Evolutionary conservation across 2,797 vertebrate genomes (phyloP).

Genomic region (Melanotaenia pygmaea): DNA sequence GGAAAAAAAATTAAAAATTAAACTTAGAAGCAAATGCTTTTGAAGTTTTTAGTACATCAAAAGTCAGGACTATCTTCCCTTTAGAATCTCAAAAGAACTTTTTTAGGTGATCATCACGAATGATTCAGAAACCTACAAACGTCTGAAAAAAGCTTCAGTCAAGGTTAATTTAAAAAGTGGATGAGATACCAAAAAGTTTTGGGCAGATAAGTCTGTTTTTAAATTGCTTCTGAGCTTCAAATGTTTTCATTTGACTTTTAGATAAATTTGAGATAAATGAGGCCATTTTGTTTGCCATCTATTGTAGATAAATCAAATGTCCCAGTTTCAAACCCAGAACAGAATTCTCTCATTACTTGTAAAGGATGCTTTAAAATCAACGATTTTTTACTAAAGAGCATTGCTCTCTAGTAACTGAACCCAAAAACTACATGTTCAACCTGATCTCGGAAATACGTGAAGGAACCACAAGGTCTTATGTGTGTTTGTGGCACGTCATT

Average conservation of each 20-base stretch:
- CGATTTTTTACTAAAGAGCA: not conserved
- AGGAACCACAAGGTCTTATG: no score
- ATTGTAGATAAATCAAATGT: not conserved
- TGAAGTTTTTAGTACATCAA: not conserved
- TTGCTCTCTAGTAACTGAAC: conserved; percentile 1
- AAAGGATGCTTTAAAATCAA: not conserved
- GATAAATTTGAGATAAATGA: not conserved
- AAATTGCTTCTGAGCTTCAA: conserved; percentile 6
- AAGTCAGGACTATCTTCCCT: not conserved
- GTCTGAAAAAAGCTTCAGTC: conserved; percentile 10
- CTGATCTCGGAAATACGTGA: no score
- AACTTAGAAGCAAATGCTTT: not conserved
- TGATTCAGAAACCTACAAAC: conserved; percentile 18
- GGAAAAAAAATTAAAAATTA: not conserved
- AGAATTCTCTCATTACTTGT: no score
- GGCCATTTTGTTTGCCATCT: not conserved
- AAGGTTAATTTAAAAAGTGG: conserved; percentile 34
- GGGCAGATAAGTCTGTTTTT: conserved; percentile 7
- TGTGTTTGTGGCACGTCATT: no score
- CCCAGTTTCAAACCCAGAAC: conserved; percentile 2
- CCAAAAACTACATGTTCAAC: not conserved
- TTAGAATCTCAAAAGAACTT: conserved; percentile 25
- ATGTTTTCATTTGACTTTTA: conserved; percentile 17
- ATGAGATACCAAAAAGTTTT: conserved; percentile 12
- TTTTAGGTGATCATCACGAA: conserved; percentile 7